Conservation (phyloP, 2,797 vertebrate species). For the Galaxias olidus region DNA sequence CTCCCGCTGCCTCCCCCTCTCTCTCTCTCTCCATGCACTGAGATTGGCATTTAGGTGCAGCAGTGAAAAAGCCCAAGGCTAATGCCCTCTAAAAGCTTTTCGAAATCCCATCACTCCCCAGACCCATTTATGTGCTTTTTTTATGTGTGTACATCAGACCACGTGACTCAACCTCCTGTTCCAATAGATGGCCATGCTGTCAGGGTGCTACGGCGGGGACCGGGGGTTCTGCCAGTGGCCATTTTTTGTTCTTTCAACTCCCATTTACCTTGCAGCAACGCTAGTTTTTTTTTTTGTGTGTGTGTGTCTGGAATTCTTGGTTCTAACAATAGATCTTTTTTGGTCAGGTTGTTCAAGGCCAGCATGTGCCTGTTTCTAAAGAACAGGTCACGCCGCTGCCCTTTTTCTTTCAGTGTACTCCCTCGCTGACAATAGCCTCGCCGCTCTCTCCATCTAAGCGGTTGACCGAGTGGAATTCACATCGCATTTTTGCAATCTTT, state of each 20-base stretch:
- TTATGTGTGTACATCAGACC: constrained; percentile 67
- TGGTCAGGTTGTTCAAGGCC: background rate
- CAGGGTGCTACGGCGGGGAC: constrained; percentile 33
- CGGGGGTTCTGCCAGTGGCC: constrained; percentile 18
- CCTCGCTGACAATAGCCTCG: background rate
- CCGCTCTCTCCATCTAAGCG: constrained; percentile 17
- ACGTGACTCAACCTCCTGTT: constrained; percentile 59
- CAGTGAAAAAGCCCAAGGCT: constrained; percentile 73
- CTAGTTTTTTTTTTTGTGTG: constrained; percentile 13
- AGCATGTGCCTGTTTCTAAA: background rate
- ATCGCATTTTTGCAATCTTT: constrained; percentile 20
- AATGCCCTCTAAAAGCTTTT: constrained; percentile 82
- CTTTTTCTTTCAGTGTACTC: constrained; percentile 14
- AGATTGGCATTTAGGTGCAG: constrained; percentile 76
- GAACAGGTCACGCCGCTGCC: background rate
- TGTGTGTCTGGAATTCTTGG: background rate
- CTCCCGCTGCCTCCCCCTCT: constrained; percentile 7
- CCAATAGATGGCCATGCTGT: constrained; percentile 56
- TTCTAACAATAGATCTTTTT: background rate
- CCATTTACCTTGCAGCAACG: constrained; percentile 25
- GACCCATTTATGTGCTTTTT: constrained; percentile 72
- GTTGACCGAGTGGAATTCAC: constrained; percentile 24
- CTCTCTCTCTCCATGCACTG: constrained; percentile 46
- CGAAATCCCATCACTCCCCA: constrained; percentile 76
- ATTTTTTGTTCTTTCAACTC: constrained; percentile 15